Percentiles rank a stretch among this genome's conserved stretches.
These are phyloP conservation scores for Ceratoteleas bidentatus DNA, from an alignment of 1,140 invertebrate species.

Conservation along the genomic window DNA sequence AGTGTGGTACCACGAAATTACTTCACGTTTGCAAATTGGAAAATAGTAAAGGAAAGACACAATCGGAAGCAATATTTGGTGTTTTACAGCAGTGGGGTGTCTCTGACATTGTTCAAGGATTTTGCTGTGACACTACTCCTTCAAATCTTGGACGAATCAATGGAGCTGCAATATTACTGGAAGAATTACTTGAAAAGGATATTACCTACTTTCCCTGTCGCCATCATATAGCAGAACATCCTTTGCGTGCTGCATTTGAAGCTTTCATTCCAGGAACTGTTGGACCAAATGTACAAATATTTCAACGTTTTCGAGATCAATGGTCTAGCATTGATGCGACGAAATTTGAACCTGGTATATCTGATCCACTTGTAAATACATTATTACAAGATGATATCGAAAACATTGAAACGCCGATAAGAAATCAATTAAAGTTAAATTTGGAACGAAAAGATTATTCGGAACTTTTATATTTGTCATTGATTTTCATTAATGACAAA, in stretches of 20 bases:
- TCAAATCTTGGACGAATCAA: constrained; percentile 4
- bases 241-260: constrained; percentile 28
- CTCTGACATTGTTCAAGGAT: not conserved
- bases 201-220: constrained; percentile 35
- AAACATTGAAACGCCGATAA: constrained; percentile 8
- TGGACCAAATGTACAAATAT: constrained; percentile 32
- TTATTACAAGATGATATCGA: constrained; percentile 1
- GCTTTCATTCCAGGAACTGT: constrained; percentile 17
- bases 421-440: constrained; percentile 8
- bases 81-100: not conserved
- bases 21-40: no score
- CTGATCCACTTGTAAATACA: constrained; percentile 5
- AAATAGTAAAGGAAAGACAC: no score
- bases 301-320: constrained; percentile 24
- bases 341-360: constrained; percentile 23
- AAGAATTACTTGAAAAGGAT: constrained; percentile 21
- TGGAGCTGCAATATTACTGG: constrained; percentile 15
- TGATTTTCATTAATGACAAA: constrained; percentile 10
- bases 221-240: constrained; percentile 36
- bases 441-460: constrained; percentile 18
- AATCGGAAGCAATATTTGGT: not conserved
- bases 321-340: constrained; percentile 24
- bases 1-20: no score
- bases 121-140: not conserved
- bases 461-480: constrained; percentile 12